Base-by-base conservation (phyloP, 1,140 invertebrate genomes). In the Drosophila pruinosa region DNA sequence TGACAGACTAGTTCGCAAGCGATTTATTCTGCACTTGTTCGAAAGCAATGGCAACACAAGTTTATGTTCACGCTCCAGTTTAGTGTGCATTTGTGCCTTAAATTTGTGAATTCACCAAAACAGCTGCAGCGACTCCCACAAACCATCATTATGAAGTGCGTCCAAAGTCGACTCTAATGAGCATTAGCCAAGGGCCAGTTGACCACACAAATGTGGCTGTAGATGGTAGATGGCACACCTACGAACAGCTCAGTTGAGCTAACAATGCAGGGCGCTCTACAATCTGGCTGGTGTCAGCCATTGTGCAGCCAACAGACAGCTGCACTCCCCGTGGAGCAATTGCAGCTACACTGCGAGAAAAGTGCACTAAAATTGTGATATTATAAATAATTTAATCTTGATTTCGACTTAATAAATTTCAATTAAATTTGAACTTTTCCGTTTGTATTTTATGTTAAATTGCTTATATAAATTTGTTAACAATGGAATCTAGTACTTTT, bases 1-100 rank as follows among this genome's bases (percentile, higher is more conserved):
- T 81, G 73, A 81, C 82, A 88, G 65, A 78, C 74, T 74, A 76
- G 77, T 86, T 77, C 63, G 65, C 73, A 69, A 74, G 54, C 73
- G 50, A 75, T 75, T 81, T 86, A 58, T 81, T 48, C 59, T 39
- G 22, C 58, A 43, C 14, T 58, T 58, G 21, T 15, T 12, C 8
- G 8, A 61, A 8, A 10, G 10, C 24, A 10, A 8, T 52, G 21
- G 34, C 38, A 57, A 54, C 54, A 34, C n/a, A 45, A 41, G 12
- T 62, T 74, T 19, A 22, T 59, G 58, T 41, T 74, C 61, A 67
- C 47, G 75, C 75, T 61, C 76, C 58, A 78, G 68, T 80, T 41
- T 34, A 17, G 22, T 28, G 22, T 28, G 17, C 39, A 47, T 1
- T 57, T 24, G 21, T 8, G 53, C 24, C 24, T 28, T 28, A 4